These are phyloP conservation scores for Ditula angustiorana DNA, from an alignment of 2,888 invertebrate genomes.

Conservation along the genomic window DNA sequence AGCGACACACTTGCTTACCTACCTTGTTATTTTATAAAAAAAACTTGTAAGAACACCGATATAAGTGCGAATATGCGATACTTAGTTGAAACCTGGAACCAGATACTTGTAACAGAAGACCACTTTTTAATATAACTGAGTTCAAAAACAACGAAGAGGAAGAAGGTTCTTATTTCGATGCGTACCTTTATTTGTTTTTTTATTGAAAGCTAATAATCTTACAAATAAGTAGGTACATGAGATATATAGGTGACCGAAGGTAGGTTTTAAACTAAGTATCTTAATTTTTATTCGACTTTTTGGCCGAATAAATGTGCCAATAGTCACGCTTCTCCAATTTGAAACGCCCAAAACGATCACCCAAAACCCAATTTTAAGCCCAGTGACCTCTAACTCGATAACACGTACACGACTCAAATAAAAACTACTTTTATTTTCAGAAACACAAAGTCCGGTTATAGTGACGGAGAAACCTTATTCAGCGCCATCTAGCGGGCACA, in stretches of 20 bases:
- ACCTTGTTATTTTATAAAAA: no score
- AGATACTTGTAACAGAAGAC: no score
- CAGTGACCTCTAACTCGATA: slow-evolving; percentile 33
- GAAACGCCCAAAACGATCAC: background rate
- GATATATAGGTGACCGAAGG: background rate
- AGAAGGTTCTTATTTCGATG: no score
- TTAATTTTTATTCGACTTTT: background rate
- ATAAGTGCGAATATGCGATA: no score
- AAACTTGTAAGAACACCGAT: no score
- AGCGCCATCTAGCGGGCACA: slow-evolving; percentile 71
- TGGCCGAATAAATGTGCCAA: slow-evolving; percentile 16
- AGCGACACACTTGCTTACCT: no score
- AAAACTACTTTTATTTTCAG: slow-evolving; percentile 60
- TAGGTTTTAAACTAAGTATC: background rate
- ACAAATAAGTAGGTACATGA: background rate
- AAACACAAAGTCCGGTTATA: slow-evolving; percentile 61
- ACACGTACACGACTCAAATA: slow-evolving; percentile 17
- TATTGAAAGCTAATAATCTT: background rate
- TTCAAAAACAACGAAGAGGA: no score
- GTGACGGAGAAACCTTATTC: slow-evolving; percentile 70
- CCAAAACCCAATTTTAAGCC: slow-evolving; percentile 21
- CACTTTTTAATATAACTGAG: no score
- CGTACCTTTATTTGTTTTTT: no score
- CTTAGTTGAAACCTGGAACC: no score
- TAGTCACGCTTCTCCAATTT: slow-evolving; percentile 25